Conservation (phyloP, 2,888 invertebrate genomes). For the Hedya salicella region DNA sequence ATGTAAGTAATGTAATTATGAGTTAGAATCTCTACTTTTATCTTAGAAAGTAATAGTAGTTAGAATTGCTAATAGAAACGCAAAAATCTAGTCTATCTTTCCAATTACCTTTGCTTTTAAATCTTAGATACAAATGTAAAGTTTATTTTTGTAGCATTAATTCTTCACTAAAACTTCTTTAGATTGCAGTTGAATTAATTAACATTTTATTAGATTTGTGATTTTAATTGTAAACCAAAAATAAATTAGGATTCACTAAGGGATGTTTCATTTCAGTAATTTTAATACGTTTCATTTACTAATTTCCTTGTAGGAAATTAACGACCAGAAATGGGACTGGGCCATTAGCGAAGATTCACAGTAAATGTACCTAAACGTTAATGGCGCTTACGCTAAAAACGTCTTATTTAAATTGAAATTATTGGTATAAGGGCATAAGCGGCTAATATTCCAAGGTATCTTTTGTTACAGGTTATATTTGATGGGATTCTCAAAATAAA, state of each 20-base stretch:
- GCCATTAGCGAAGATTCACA: too few relatives aligned
- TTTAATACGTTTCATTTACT: not conserved
- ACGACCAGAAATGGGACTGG: not conserved
- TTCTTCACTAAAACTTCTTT: conserved; percentile 1
- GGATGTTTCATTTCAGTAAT: conserved; percentile 2
- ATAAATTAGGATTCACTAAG: conserved; percentile 9
- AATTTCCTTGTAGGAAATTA: not conserved
- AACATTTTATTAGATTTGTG: conserved; percentile 17
- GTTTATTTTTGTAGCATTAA: not conserved
- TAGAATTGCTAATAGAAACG: not conserved
- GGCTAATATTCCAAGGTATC: too few relatives aligned
- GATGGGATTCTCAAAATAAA: too few relatives aligned
- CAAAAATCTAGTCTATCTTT: conserved; percentile 28
- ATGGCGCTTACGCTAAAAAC: too few relatives aligned
- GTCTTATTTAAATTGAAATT: too few relatives aligned
- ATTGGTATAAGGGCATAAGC: too few relatives aligned
- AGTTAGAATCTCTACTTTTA: not conserved
- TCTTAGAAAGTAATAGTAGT: not conserved
- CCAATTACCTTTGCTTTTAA: not conserved
- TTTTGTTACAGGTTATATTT: too few relatives aligned
- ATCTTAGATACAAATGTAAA: not conserved
- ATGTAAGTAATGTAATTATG: not conserved
- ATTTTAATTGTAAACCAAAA: conserved; percentile 7
- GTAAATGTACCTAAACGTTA: too few relatives aligned
- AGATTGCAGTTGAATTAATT: conserved; percentile 8